phyloP scores from a whole-genome alignment of 2,797 vertebrate genomes.

The Phyllotis vaccarum region DNA sequence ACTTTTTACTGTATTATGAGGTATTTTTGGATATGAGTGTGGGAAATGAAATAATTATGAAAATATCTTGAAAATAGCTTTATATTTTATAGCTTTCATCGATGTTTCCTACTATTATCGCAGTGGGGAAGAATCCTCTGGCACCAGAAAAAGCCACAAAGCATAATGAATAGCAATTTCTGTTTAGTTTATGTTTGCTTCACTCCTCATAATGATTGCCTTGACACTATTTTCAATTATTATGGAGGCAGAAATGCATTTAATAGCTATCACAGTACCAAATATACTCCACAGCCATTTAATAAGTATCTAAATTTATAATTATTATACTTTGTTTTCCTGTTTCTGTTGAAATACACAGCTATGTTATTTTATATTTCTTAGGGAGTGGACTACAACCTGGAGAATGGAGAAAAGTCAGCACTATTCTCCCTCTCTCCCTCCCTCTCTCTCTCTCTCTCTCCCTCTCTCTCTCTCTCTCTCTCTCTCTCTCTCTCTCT shows the following conservation, averaged over 20 bases:
- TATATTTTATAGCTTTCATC: conserved; percentile 54
- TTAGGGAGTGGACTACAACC: neutral
- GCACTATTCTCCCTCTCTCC: too few relatives aligned
- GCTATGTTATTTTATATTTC: neutral
- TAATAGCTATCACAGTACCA: conserved; percentile 57
- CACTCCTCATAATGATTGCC: conserved; percentile 57
- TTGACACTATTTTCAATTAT: conserved; percentile 72
- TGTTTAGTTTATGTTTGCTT: conserved; percentile 70
- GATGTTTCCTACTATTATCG: conserved; percentile 66
- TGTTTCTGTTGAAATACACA: conserved; percentile 43
- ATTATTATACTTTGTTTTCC: conserved; percentile 12
- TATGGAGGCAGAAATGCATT: conserved; percentile 65
- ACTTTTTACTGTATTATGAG: neutral
- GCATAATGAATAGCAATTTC: conserved; percentile 70
- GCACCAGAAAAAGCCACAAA: conserved; percentile 51
- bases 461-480: neutral
- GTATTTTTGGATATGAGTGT: conserved; percentile 46
- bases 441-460: neutral
- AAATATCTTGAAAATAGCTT: conserved; percentile 69
- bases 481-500: neutral
- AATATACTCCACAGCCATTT: conserved; percentile 52
- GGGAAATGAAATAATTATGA: conserved; percentile 75
- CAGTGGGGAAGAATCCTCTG: conserved; percentile 59
- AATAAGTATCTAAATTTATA: conserved; percentile 65
- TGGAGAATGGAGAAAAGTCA: neutral